Evolutionary conservation across 2,797 vertebrate genomes (phyloP).

Genomic region (Thaleichthys pacificus): DNA sequence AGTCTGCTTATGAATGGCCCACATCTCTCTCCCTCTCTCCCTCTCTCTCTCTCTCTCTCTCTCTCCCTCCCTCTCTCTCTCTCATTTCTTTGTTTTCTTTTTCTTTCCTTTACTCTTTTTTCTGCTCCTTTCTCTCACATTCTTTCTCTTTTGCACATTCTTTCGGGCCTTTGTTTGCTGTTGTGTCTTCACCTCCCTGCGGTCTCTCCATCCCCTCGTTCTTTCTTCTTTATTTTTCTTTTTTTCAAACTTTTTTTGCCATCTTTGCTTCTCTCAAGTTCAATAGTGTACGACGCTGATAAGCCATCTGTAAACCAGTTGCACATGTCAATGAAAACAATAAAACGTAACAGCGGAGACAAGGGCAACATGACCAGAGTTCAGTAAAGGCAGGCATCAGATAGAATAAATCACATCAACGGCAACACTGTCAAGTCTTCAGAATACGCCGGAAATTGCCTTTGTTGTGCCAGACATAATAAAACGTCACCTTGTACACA

Average conservation of each 20-base stretch:
- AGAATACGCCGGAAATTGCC: conserved; percentile 48
- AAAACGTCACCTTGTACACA: conserved; percentile 46
- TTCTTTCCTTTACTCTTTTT: conserved; percentile 10
- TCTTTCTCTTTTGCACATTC: conserved; percentile 40
- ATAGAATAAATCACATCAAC: conserved; percentile 49
- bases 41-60: conserved; percentile 12
- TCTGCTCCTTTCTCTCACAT: conserved; percentile 3
- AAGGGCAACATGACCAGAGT: conserved; percentile 40
- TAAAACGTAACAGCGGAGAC: conserved; percentile 50
- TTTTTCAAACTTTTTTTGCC: conserved; percentile 44
- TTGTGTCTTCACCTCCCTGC: conserved; percentile 62
- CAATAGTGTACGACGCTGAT: conserved; percentile 52
- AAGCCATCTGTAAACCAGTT: conserved; percentile 38
- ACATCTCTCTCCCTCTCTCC: conserved; percentile 66
- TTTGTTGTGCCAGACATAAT: conserved; percentile 48
- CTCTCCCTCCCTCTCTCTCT: conserved; percentile 25
- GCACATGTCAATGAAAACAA: conserved; percentile 57
- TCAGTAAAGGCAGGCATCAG: conserved; percentile 40
- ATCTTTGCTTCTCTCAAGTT: conserved; percentile 49
- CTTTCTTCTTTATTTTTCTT: conserved; percentile 29
- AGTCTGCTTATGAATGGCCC: conserved; percentile 77
- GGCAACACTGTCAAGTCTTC: conserved; percentile 53
- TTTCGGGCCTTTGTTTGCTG: conserved; percentile 53
- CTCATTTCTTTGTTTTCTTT: conserved; percentile 44
- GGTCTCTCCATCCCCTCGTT: conserved; percentile 29